These are phyloP conservation scores for Aphidius gifuensis DNA, from an alignment of 1,140 invertebrate genomes.

Conservation along the genomic window DNA sequence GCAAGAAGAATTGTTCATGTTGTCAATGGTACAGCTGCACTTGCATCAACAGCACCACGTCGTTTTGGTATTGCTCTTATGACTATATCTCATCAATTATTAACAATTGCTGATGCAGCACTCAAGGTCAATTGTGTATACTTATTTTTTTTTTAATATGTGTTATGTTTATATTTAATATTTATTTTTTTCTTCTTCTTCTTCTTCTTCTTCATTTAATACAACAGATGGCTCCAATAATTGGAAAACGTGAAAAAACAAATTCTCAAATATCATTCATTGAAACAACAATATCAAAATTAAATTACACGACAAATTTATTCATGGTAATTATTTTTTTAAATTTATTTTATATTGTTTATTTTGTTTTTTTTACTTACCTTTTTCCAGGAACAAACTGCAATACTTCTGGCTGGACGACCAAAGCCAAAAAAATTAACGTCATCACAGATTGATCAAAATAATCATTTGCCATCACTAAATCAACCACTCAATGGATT, in stretches of 20 bases:
- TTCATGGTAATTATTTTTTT: slow-evolving; percentile 38
- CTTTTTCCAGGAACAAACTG: slow-evolving; percentile 54
- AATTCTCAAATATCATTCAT: too few relatives aligned
- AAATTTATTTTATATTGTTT: slow-evolving; percentile 39
- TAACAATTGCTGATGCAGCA: slow-evolving; percentile 35
- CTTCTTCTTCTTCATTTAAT: slow-evolving; percentile 3
- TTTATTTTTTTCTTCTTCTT: not conserved
- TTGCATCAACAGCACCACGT: slow-evolving; percentile 59
- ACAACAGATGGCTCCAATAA: slow-evolving; percentile 40
- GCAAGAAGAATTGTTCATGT: slow-evolving; percentile 73
- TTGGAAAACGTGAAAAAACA: slow-evolving; percentile 3
- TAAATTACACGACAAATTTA: slow-evolving; percentile 40
- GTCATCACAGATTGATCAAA: slow-evolving; percentile 40
- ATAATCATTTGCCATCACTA: slow-evolving; percentile 53
- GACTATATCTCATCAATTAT: slow-evolving; percentile 42
- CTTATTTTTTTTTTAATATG: slow-evolving; percentile 4
- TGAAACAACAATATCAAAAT: slow-evolving; percentile 22
- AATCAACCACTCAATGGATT: slow-evolving; percentile 57
- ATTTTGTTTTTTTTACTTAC: slow-evolving; percentile 2
- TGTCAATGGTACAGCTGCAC: slow-evolving; percentile 63
- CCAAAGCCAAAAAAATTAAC: slow-evolving; percentile 55
- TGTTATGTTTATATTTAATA: slow-evolving; percentile 11
- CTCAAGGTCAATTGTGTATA: slow-evolving; percentile 36
- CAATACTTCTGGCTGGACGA: slow-evolving; percentile 59
- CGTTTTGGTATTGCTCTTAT: slow-evolving; percentile 34